Conservation (phyloP, 2,113 vertebrate genomes). For the Esox niger region DNA sequence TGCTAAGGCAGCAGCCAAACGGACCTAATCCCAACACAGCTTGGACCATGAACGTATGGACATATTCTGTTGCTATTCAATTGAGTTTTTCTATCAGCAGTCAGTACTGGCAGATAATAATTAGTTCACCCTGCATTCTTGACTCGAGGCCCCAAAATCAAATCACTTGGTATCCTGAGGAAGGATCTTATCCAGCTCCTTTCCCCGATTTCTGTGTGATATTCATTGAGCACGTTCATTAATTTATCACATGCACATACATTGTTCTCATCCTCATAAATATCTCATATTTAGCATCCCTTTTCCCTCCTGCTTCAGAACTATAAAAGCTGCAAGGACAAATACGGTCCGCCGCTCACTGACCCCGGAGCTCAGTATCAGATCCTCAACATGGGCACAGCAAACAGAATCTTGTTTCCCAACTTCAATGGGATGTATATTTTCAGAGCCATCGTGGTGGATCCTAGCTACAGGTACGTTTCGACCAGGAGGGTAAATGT, state of each 20-base stretch:
- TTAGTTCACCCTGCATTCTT: too few relatives aligned
- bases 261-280: background rate
- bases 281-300: background rate
- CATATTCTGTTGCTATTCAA: background rate
- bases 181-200: background rate
- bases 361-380: constrained; percentile 1
- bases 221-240: background rate
- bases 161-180: background rate
- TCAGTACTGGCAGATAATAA: too few relatives aligned
- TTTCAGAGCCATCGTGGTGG: constrained; percentile 4
- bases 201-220: background rate
- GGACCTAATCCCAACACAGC: constrained; percentile 18
- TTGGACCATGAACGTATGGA: background rate
- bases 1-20: constrained; percentile 8
- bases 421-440: constrained; percentile 7
- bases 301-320: constrained; percentile 25
- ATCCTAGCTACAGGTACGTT: constrained; percentile 6
- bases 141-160: background rate
- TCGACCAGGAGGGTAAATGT: too few relatives aligned
- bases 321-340: constrained; percentile 24
- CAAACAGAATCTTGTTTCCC: background rate
- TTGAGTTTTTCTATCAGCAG: too few relatives aligned
- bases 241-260: background rate
- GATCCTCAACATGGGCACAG: constrained; percentile 1
- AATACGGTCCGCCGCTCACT: background rate